Conservation (phyloP, 2,113 vertebrate genomes). For the Larimichthys crocea region DNA sequence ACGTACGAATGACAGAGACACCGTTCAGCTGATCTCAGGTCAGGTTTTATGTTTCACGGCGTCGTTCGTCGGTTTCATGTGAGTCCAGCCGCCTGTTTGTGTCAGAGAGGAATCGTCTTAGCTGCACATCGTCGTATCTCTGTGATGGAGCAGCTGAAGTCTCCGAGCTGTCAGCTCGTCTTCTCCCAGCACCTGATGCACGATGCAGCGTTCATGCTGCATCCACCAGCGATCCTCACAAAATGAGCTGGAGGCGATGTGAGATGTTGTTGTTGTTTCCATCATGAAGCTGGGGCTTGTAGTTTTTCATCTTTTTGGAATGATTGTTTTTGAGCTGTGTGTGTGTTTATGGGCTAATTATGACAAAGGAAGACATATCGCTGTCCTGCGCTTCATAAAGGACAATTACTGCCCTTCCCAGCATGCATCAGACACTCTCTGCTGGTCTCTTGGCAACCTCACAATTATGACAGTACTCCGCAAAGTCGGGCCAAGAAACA, state of each 20-base stretch:
- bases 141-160: slow-evolving; percentile 46
- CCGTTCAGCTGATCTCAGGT: no score
- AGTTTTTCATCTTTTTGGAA: not conserved
- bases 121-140: slow-evolving; percentile 7
- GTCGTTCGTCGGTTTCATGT: not conserved
- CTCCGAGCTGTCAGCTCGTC: slow-evolving; percentile 56
- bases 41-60: no score
- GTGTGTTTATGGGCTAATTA: not conserved
- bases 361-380: not conserved
- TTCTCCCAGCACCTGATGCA: slow-evolving; percentile 32
- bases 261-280: not conserved
- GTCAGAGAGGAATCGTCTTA: not conserved
- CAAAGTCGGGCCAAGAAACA: no score
- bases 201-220: slow-evolving; percentile 42
- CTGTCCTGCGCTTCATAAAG: not conserved
- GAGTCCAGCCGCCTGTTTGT: not conserved
- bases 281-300: not conserved
- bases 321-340: not conserved
- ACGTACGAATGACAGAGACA: no score
- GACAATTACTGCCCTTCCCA: no score
- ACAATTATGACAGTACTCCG: no score
- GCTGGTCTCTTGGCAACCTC: no score
- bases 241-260: slow-evolving; percentile 21
- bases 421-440: no score
- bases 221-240: slow-evolving; percentile 14